Evolutionary conservation across 1,140 invertebrate genomes (phyloP).

Genomic region (Drosophila novamexicana): DNA sequence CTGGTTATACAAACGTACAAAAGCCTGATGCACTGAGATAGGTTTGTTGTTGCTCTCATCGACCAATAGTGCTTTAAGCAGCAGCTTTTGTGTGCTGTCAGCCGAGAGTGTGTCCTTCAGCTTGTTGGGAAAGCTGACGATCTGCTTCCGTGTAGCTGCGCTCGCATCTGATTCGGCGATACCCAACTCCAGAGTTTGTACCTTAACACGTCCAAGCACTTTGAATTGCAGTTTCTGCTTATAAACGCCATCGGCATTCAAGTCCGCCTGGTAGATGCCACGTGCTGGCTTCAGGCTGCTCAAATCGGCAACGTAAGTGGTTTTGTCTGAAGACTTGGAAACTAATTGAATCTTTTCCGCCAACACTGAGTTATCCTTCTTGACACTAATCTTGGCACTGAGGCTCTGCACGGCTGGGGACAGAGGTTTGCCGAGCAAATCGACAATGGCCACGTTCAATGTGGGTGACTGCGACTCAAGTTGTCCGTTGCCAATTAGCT

Average conservation of each 20-base stretch:
- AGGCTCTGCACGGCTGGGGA: conserved; percentile 67
- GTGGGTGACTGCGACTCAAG: conserved; percentile 89
- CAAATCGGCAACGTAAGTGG: conserved; percentile 92
- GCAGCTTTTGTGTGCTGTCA: conserved; percentile 95
- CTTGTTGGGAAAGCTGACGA: conserved; percentile 90
- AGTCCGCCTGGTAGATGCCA: conserved; percentile 92
- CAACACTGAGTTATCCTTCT: conserved; percentile 72
- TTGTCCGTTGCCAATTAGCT: conserved; percentile 89
- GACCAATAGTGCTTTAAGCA: conserved; percentile 92
- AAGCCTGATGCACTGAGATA: conserved; percentile 95
- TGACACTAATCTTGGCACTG: conserved; percentile 61
- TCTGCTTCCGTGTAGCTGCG: conserved; percentile 91
- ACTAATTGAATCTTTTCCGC: conserved; percentile 67
- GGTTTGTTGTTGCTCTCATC: conserved; percentile 88
- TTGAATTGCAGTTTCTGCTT: conserved; percentile 89
- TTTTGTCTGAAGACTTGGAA: conserved; percentile 85
- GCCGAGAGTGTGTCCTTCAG: conserved; percentile 89
- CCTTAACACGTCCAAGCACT: conserved; percentile 89
- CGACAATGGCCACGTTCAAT: conserved; percentile 91
- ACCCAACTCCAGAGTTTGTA: conserved; percentile 94
- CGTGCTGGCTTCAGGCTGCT: conserved; percentile 91
- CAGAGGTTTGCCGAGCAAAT: conserved; percentile 93
- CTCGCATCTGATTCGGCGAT: conserved; percentile 95
- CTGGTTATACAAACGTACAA: conserved; percentile 91
- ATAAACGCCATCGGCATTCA: conserved; percentile 89